Base-by-base conservation (phyloP, 2,113 vertebrate genomes). In the Antennarius striatus region DNA sequence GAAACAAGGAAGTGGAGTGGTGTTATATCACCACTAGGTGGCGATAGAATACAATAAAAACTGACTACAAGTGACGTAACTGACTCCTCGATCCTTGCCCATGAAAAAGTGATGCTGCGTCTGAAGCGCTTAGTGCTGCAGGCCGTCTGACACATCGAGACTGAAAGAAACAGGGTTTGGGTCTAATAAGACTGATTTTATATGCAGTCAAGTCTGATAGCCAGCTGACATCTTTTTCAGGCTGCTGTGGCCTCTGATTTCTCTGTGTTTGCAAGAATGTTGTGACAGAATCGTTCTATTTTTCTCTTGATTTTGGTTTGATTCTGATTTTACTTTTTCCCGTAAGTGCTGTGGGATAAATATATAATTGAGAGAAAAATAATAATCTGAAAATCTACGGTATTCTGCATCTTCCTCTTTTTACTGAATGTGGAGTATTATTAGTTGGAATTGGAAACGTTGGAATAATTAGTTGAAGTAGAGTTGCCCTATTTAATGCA, bases 141-240 rank as follows among this genome's bases (percentile, higher is more conserved):
- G 76, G 69, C 57, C 75, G 39, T 50, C 71, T 80, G 71, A 81
- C 76, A 86, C 75, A 89, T 82, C 84, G 81, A 89, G 80, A 90
- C 88, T 83, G 78, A 65, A 88, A 78, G 82, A 81, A 56, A 73
- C 84, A 85, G 22, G 22, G 22, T 22, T 22, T 22, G 22, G 22
- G 22, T 22, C 22, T 22, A 1, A 22, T 22, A 81, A 85, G 90
- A 89, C 85, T 91, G 89, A 84, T 86, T 87, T 73, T 82, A 84
- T 63, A 83, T 88, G 67, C 85, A 88, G 88, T 81, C 70, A 74
- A 51, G 69, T 78, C 48, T 82, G 77, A 43, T 46, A 80, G 90
- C 89, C 90, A 92, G 87, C 84, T 93, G 92, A 90, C 88, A 79
- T 54, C 16, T 39, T 72, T 84, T 85, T 88, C 68, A 63, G 73